Evolutionary conservation across 2,113 vertebrate species (phyloP), one percentile per base, ranked within the genome.

Genomic region (Cavia aperea): DNA sequence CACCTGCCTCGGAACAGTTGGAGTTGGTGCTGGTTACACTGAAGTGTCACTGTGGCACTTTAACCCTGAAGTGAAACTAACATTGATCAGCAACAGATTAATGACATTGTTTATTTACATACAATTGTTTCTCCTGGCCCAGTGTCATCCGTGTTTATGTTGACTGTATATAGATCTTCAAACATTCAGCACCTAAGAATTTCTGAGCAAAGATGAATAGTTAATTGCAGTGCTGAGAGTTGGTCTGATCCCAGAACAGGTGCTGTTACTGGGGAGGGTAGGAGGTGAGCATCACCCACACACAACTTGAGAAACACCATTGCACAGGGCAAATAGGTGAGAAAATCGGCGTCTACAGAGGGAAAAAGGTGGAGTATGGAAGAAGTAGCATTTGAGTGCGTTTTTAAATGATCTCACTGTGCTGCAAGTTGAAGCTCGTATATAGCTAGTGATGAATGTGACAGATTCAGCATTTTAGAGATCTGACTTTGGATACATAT

Each of bases 301-400:
- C n/a, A 9, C 4, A 24, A n/a, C 15, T 51, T 60, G 0, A 70
- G 58, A 33, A 0, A 0, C 8, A 11, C 49, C 39, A 23, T 39
- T 33, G 63, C 29, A 58, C 26, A 21, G 10, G 65, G 49, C 58
- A 54, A n/a, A 11, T 66, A n/a, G 2, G 0, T n/a, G n/a, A 62
- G 23, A 18, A 7, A 24, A 54, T 1, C 31, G 12, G 39, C 81
- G 29, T 86, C 66, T 62, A 29, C 4, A 70, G n/a, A 86, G 46
- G 29, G 36, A 60, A n/a, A 51, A 86, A 58, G 21, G 13, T 66
- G n/a, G 77, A 23, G 36, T 31, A 1, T 51, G 19, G n/a, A 56
- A 18, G 23, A 7, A 4, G 6, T 21, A 65, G 21, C 19, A 49
- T 18, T 54, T 65, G 54, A 70, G 2, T 46, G 54, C 7, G 1